Percentiles rank a stretch among this genome's conserved stretches.
Conservation (phyloP, 2,888 invertebrate species). For the Thereva nobilitata region DNA sequence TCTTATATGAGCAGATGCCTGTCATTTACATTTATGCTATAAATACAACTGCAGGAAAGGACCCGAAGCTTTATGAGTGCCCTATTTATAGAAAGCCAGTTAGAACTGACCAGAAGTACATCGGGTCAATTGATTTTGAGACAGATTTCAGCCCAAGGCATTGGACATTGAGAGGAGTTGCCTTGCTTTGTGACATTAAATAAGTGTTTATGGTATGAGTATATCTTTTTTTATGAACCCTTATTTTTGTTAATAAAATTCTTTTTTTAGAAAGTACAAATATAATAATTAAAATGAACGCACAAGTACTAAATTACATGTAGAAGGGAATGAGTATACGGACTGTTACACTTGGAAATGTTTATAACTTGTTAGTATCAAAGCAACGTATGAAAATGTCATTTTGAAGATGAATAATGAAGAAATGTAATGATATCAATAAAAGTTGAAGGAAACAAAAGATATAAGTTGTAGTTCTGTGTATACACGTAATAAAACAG, state of each 20-base stretch:
- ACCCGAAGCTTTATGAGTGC: constrained; percentile 90
- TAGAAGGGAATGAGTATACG: too few species aligned
- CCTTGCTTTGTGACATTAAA: constrained; percentile 93
- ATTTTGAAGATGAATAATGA: too few species aligned
- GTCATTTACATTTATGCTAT: constrained; percentile 95
- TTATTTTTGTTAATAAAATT: constrained; percentile 1
- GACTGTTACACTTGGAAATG: too few species aligned
- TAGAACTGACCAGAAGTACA: constrained; percentile 92
- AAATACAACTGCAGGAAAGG: constrained; percentile 90
- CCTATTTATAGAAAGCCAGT: constrained; percentile 96
- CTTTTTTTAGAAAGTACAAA: too few species aligned
- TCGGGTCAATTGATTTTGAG: constrained; percentile 93
- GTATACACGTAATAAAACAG: too few species aligned
- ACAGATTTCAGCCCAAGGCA: constrained; percentile 90
- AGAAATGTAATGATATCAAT: too few species aligned
- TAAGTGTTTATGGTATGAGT: constrained; percentile 58
- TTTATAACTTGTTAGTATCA: too few species aligned
- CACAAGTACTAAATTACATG: too few species aligned
- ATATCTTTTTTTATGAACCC: neutral
- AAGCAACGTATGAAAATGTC: too few species aligned
- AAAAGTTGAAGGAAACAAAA: too few species aligned
- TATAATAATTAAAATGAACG: too few species aligned
- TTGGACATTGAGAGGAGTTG: constrained; percentile 96
- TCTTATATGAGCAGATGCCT: constrained; percentile 93
- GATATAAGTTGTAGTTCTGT: too few species aligned